phyloP scores from a whole-genome alignment of 1,140 invertebrate species.

The Drosophila murphyi region DNA sequence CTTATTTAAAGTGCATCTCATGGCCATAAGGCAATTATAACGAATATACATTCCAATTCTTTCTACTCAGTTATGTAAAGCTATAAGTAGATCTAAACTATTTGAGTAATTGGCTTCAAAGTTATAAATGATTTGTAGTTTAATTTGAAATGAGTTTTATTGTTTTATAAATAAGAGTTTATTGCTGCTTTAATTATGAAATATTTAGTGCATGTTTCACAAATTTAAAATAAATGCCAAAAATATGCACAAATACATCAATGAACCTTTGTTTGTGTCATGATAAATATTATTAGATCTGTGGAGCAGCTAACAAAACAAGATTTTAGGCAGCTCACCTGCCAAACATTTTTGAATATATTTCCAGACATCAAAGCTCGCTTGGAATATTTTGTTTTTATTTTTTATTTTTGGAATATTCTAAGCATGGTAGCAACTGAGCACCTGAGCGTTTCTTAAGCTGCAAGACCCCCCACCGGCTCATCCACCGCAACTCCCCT shows the following conservation, averaged over 20 bases:
- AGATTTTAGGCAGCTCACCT: neutral
- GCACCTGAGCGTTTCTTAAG: constrained; percentile 27
- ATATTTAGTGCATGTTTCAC: neutral
- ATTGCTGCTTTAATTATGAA: no score
- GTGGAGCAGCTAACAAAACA: no score
- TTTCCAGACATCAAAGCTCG: neutral
- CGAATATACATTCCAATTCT: neutral
- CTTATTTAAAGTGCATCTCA: no score
- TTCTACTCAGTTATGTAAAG: neutral
- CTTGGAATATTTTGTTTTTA: constrained; percentile 6
- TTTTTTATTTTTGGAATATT: constrained; percentile 10
- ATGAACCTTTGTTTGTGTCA: no score
- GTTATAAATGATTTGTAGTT: no score
- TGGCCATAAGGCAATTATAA: neutral
- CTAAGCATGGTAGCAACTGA: constrained; percentile 36
- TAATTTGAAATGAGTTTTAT: no score
- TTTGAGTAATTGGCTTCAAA: neutral
- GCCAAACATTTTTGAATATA: neutral
- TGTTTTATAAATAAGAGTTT: no score
- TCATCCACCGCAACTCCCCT: neutral
- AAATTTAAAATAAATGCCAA: neutral
- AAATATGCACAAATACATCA: no score
- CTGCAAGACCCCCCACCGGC: neutral
- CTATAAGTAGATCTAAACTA: neutral
- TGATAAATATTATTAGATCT: no score